Conservation (phyloP, 2,888 invertebrate species). For the Orthosia cruda region DNA sequence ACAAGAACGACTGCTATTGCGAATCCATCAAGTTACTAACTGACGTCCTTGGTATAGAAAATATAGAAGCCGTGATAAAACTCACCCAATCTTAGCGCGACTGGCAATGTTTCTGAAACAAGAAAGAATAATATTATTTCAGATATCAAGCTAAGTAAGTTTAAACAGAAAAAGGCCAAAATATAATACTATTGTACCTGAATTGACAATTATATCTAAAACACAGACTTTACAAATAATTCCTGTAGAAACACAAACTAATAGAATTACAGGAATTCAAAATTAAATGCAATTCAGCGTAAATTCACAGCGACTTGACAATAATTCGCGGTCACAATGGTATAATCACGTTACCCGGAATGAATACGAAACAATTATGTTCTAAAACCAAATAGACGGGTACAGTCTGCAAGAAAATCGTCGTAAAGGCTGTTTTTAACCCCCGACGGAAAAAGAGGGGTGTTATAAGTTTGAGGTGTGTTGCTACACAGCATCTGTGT, state of each 20-base stretch:
- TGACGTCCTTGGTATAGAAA: not conserved
- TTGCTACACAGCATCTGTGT: no score
- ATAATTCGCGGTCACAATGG: slow-evolving; percentile 18
- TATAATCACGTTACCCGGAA: slow-evolving; percentile 29
- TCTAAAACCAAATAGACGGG: slow-evolving; percentile 26
- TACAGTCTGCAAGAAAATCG: slow-evolving; percentile 16
- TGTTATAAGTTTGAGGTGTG: no score
- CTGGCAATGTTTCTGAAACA: slow-evolving; percentile 57
- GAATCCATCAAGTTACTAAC: not conserved
- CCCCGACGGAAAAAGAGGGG: no score
- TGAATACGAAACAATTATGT: slow-evolving; percentile 41
- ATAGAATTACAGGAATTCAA: not conserved
- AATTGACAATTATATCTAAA: not conserved
- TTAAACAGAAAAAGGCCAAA: not conserved
- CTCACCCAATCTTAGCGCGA: slow-evolving; percentile 58
- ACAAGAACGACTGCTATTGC: slow-evolving; percentile 24
- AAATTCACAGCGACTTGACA: not conserved
- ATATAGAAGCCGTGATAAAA: not conserved
- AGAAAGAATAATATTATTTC: slow-evolving; percentile 22
- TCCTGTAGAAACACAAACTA: not conserved
- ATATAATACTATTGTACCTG: not conserved
- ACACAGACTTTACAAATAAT: not conserved
- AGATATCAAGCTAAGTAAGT: not conserved
- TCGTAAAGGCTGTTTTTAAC: no score
- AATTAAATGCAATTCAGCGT: slow-evolving; percentile 16